Base-by-base conservation (phyloP, 2,797 vertebrate species). In the Gambelia wislizenii region DNA sequence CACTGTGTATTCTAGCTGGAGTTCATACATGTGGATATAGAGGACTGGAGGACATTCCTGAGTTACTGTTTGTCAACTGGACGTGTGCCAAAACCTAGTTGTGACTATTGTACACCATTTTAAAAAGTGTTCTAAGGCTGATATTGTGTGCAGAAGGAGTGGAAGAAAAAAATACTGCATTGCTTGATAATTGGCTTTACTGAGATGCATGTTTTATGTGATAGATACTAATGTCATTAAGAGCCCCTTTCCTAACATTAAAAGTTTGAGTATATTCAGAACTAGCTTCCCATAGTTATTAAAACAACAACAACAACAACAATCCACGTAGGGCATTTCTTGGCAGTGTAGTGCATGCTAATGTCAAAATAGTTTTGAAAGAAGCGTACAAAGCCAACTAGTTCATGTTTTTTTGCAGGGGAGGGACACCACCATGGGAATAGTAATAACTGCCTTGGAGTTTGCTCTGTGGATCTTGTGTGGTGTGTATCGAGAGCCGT, bases 311-410 rank as follows among this genome's bases (percentile, higher is more conserved):
- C n/a, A n/a, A n/a, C n/a, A 93, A 84, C 87, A 81, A 75, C 61
- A 25, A 52, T 22, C 84, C 39, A 14, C 78, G 33, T 39, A 54
- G 85, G 93, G 72, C 85, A 74, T 92, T 83, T 90, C 86, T 89
- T 89, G 39, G 33, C 25, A 80, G 33, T 47, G 8, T 7, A 44
- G 36, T 70, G 52, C 47, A 52, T 64, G 42, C n/a, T 52, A 8
- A 18, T 52, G 33, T 87, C 10, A 56, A 87, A 81, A 75, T 72
- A 59, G 52, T 42, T 61, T 75, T 74, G 39, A 67, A 12, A 12
- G 49, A 80, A 80, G 72, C 25, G 22, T 82, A 27, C 20, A 42
- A 25, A 84, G 33, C 49, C 39, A 72, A 33, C 10, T 81, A 22
- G 70, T 14, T 74, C 33, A 36, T 33, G 67, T 25, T n/a, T 64